These are phyloP conservation scores for Nothobranchius furzeri DNA, from an alignment of 2,113 vertebrate genomes.

Conservation along the genomic window DNA sequence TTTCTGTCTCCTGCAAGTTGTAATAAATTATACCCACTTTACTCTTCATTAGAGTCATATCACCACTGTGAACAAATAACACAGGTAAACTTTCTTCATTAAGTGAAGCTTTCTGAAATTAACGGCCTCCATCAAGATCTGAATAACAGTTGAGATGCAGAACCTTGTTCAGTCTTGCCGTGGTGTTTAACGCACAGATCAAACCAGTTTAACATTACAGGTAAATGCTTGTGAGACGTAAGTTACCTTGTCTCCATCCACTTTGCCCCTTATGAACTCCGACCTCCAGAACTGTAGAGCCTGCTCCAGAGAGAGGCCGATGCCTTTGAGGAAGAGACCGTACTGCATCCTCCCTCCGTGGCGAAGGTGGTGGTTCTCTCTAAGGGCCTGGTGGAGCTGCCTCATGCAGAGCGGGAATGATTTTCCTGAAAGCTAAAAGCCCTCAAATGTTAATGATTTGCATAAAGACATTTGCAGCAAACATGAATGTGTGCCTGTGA, in stretches of 20 bases:
- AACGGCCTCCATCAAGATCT: too few relatives aligned
- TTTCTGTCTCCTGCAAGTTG: neutral
- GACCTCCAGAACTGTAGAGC: conserved; percentile 95
- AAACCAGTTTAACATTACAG: too few relatives aligned
- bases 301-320: conserved; percentile 93
- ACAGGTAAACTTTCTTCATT: neutral
- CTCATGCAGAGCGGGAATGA: conserved; percentile 96
- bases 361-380: conserved; percentile 93
- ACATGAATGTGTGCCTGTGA: neutral
- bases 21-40: conserved; percentile 10
- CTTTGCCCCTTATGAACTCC: conserved; percentile 92
- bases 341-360: conserved; percentile 97
- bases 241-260: conserved; percentile 95
- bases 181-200: too few relatives aligned
- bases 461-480: neutral
- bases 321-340: conserved; percentile 94
- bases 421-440: conserved; percentile 84
- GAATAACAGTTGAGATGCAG: too few relatives aligned
- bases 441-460: conserved; percentile 2
- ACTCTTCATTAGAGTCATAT: conserved; percentile 29
- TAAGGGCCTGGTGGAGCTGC: conserved; percentile 88
- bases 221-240: neutral
- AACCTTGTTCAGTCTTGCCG: too few relatives aligned
- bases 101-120: too few relatives aligned
- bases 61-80: neutral